phyloP scores from a whole-genome alignment of 1,140 invertebrate genomes.

The Patella vulgata region DNA sequence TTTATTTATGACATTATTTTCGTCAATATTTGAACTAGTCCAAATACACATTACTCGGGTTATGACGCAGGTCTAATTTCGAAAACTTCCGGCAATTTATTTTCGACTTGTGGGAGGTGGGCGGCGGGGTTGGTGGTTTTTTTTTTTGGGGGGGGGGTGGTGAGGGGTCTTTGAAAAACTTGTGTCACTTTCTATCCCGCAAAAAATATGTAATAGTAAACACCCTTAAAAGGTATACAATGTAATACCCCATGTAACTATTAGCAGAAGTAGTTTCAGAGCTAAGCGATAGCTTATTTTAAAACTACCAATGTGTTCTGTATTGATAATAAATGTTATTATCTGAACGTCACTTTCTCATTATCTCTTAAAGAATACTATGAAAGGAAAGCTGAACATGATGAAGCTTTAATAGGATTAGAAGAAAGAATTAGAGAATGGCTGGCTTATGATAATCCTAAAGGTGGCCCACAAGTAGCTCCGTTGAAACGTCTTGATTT shows the following conservation, averaged over 20 bases:
- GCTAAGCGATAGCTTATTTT: background rate
- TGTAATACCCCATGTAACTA: background rate
- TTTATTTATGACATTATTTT: background rate
- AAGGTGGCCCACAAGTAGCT: conserved; percentile 35
- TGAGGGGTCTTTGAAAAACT: background rate
- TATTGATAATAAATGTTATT: background rate
- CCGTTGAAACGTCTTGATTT: conserved; percentile 39
- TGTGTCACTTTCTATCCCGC: background rate
- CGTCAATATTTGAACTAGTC: background rate
- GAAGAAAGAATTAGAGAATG: conserved; percentile 45
- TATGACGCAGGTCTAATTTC: background rate
- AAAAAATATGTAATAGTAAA: background rate
- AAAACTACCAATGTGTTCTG: background rate
- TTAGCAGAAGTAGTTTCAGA: background rate
- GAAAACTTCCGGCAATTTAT: background rate
- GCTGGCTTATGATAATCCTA: conserved; percentile 46
- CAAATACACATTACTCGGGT: background rate
- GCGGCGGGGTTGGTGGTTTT: background rate
- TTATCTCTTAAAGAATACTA: conserved; percentile 14
- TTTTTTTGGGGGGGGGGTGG: background rate
- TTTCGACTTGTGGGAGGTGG: background rate
- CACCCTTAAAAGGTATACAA: background rate
- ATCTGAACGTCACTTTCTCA: background rate
- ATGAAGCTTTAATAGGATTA: conserved; percentile 35
- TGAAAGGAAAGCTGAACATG: conserved; percentile 23